Evolutionary conservation across 2,888 invertebrate species (phyloP), one percentile per base, ranked within the genome.

Genomic region (Oasisia sp.): DNA sequence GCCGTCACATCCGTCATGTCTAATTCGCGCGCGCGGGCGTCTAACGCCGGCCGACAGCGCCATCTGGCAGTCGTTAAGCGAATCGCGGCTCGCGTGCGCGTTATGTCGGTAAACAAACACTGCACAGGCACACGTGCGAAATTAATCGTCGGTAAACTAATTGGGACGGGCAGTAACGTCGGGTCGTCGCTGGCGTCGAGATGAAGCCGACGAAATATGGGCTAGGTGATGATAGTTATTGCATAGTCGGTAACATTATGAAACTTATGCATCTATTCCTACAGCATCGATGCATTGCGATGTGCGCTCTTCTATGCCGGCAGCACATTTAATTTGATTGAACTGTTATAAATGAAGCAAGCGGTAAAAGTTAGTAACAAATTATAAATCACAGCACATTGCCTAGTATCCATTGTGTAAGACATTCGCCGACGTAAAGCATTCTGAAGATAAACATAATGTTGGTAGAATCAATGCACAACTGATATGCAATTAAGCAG

Each of bases 21-120:
- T 74, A 74, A 74, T 74, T 74, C 74, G 74, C 74, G 74, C 27
- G 27, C n/a, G 74, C 74, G 19, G 27, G 74, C 27, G 74, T 19
- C 19, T 74, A 74, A 74, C 74, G 74, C 19, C 27, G 74, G 74
- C 74, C 74, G 74, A 74, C 74, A 74, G 74, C 74, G 74, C 74
- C 74, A 74, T 74, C 74, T 74, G 74, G 74, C 27, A 27, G 74
- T 74, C 74, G 74, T 74, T 74, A 74, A 27, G 27, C 19, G 74
- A 74, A 74, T 19, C 14, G 50, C 12, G 14, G 50, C 50, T 50
- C 74, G 27, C 74, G 74, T 74, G 74, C 74, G 74, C 74, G 74
- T 74, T 74, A 74, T 74, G 74, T 74, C 74, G 74, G 74, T 74
- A 74, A 74, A n/a, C 74, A 74, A 74, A 74, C 74, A 74, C 74